Base-by-base conservation (phyloP, 2,888 invertebrate genomes). In the Quadroppia sp. region DNA sequence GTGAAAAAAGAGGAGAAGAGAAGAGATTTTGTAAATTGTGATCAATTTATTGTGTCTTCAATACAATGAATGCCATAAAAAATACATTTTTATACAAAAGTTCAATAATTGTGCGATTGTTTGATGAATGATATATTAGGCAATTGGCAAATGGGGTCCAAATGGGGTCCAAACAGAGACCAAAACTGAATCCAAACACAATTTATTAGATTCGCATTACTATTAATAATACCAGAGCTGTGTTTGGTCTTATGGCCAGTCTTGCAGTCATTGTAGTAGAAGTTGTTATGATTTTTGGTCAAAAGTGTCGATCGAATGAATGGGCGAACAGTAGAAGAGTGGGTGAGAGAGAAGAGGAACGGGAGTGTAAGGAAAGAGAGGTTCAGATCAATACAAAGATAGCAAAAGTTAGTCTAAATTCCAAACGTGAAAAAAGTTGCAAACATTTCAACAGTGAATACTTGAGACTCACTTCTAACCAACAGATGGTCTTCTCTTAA, bases 241-340 rank as follows among this genome's bases (percentile, higher is more conserved):
- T 23, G 28, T 28, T n/a, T 15, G 17, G 30, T 13, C 17, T 53
- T 53, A 53, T 53, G 53, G 53, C 36, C 36, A 36, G 36, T 36
- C 36, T 36, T 36, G 36, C 56, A 56, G 15, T 56, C 36, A 64
- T 64, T 64, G 61, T 64, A 15, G 23, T 20, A 70, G 45, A 40
- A 40, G 70, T 70, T 48, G 70, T 70, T 70, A 36, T 70, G 50
- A 50, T 70, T 50, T 70, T 28, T 69, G n/a, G 32, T 45, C n/a
- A 32, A 36, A 64, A 69, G 70, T 69, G 70, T 28, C 61, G 17
- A 64, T 28, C 36, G 61, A 36, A 36, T 36, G 17, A 64, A n/a
- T 64, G 40, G 45, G 70, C 40, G 2, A n/a, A 25, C 71, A 53
- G 70, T 67, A 67, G 50, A 30, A 53, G 73, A 73, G 73, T 64